Conservation (phyloP, 2,113 vertebrate species). For the Oxyruncus cristatus region DNA sequence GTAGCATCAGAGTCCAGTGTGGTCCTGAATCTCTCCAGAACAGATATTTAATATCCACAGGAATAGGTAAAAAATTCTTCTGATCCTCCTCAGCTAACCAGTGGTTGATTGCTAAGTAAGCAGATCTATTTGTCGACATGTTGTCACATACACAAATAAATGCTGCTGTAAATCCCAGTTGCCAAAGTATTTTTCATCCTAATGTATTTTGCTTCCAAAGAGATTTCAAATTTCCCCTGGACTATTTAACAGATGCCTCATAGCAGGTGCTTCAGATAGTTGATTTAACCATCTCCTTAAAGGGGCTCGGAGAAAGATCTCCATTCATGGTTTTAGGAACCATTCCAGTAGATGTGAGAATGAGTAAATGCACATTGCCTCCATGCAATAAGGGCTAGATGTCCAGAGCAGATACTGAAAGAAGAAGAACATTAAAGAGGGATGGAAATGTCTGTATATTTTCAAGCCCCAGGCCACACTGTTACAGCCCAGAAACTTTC, state of each 20-base stretch:
- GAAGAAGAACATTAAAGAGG: neutral
- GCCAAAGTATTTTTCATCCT: neutral
- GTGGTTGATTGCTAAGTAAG: neutral
- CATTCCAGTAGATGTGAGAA: accelerated
- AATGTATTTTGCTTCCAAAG: neutral
- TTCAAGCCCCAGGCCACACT: neutral
- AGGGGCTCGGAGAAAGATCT: neutral
- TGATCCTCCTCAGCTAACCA: neutral
- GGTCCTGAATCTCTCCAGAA: neutral
- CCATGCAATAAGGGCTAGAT: neutral
- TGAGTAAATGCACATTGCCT: neutral
- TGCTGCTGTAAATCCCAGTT: neutral
- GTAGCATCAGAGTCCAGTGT: neutral
- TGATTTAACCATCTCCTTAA: neutral
- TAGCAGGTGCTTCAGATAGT: neutral
- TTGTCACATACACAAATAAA: neutral
- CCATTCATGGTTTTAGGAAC: neutral
- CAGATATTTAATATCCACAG: neutral
- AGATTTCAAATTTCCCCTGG: neutral
- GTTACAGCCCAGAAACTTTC: neutral
- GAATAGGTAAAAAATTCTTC: neutral
- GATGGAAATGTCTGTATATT: neutral
- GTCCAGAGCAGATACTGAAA: neutral
- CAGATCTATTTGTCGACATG: neutral
- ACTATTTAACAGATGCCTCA: neutral